A percentile compares a stretch with the other conserved stretches of the same genome.
Evolutionary conservation across 2,113 vertebrate species (phyloP).

Genomic region (Terrapene triunguis): DNA sequence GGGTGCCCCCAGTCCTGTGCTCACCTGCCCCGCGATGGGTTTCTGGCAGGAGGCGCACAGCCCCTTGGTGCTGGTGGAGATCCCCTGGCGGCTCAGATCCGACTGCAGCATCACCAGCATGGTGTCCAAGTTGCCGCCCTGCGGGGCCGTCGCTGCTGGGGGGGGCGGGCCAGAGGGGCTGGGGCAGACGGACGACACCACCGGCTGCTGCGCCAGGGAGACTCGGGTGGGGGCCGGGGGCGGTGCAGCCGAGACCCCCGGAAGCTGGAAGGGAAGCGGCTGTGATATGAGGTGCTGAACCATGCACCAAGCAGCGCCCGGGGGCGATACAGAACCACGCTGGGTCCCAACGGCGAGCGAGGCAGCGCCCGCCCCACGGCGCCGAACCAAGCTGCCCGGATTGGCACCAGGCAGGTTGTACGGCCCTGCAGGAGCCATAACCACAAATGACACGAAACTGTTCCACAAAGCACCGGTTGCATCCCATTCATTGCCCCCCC

Average conservation of each 20-base stretch:
- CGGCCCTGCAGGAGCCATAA: too few species aligned
- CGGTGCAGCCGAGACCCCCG: neutral
- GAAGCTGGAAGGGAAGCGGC: neutral
- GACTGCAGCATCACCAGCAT: conserved; percentile 94
- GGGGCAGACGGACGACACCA: conserved; percentile 27
- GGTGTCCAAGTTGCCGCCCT: conserved; percentile 87
- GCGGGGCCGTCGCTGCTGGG: neutral
- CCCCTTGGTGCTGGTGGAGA: conserved; percentile 90
- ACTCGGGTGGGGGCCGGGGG: conserved; percentile 67
- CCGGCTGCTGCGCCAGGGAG: conserved; percentile 63
- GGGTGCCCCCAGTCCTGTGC: neutral
- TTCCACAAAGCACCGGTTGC: neutral
- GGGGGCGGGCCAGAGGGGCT: conserved; percentile 44
- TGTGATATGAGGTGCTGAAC: neutral
- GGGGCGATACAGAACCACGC: too few species aligned
- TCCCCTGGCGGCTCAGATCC: conserved; percentile 89
- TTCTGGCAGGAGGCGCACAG: conserved; percentile 92
- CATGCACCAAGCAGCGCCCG: fast-evolving
- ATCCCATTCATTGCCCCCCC: too few species aligned
- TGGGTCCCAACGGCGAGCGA: too few species aligned
- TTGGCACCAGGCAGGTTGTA: too few species aligned
- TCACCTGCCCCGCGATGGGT: conserved; percentile 91
- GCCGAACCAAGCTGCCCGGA: too few species aligned
- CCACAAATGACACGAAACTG: neutral
- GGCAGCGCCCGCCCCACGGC: fast-evolving